A percentile compares a stretch with the other conserved stretches of the same genome.
Evolutionary conservation across 2,888 invertebrate species (phyloP).

Genomic region (Mamestra brassicae): DNA sequence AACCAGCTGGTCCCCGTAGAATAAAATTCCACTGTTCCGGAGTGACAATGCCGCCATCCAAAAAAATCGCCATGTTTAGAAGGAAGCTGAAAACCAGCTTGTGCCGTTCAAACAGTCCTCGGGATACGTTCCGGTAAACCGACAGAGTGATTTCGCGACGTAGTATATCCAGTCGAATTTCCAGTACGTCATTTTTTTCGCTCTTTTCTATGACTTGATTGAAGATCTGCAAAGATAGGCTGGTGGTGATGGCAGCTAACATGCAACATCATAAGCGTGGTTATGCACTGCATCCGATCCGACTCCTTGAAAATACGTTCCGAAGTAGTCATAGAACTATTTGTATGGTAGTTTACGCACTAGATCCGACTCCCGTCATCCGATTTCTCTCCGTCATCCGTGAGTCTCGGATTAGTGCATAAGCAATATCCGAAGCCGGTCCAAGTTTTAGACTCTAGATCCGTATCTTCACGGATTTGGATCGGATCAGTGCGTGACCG

Average conservation of each 20-base stretch:
- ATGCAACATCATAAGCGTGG: background rate
- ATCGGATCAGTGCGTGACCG: too few species aligned
- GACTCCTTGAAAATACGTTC: too few species aligned
- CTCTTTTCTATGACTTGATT: constrained; percentile 95
- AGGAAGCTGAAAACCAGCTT: constrained; percentile 97
- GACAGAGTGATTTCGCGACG: constrained; percentile 95
- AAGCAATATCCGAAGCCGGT: too few species aligned
- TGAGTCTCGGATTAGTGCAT: too few species aligned
- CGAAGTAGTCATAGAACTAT: too few species aligned
- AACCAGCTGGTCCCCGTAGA: constrained; percentile 93
- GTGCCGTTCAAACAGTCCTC: constrained; percentile 97
- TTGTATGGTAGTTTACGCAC: too few species aligned
- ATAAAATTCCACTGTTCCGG: constrained; percentile 94
- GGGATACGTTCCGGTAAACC: constrained; percentile 96
- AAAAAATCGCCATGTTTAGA: constrained; percentile 94
- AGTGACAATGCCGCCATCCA: constrained; percentile 91
- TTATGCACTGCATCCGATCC: too few species aligned
- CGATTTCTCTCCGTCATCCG: too few species aligned
- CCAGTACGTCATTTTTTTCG: constrained; percentile 92
- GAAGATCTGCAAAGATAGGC: constrained; percentile 92
- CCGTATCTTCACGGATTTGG: too few species aligned
- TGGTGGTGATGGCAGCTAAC: background rate
- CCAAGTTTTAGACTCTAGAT: too few species aligned
- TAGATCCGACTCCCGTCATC: too few species aligned
- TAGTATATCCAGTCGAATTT: constrained; percentile 93